A percentile compares a stretch with the other conserved stretches of the same genome.
phyloP scores from a whole-genome alignment of 2,113 vertebrate genomes.

The Tichodroma muraria region DNA sequence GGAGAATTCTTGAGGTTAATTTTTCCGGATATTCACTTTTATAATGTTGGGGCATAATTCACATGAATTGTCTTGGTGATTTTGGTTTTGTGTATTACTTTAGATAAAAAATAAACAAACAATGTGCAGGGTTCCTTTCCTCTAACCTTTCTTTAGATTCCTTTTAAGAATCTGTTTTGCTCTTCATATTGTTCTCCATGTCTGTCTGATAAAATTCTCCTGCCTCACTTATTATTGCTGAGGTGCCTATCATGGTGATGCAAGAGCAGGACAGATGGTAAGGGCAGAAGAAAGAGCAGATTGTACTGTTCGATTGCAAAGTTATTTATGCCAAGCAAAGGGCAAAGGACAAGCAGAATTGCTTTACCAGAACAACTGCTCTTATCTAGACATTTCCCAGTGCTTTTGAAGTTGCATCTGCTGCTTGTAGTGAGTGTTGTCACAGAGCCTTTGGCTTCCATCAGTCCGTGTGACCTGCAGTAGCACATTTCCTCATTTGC shows the following conservation, averaged over 20 bases:
- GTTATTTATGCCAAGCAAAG: background rate
- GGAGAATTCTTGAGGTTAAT: background rate
- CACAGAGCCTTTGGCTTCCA: background rate
- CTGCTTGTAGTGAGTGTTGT: background rate
- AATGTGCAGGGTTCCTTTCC: background rate
- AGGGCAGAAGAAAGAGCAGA: background rate
- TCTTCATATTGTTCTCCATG: background rate
- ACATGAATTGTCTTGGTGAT: background rate
- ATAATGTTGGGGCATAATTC: background rate
- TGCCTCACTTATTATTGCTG: background rate
- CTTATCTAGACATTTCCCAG: background rate
- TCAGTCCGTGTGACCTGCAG: background rate
- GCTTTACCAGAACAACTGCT: constrained; percentile 1
- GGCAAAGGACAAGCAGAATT: background rate
- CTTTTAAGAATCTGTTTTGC: background rate
- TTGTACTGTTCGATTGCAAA: background rate
- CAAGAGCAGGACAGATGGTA: background rate
- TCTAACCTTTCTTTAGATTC: background rate
- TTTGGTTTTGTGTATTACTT: background rate
- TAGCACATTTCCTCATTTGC: background rate
- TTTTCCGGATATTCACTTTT: background rate
- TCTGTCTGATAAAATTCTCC: background rate
- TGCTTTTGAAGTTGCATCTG: background rate
- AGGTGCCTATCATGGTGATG: background rate
- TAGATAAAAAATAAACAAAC: background rate